A percentile compares a stretch with the other conserved stretches of the same genome.
phyloP scores from a whole-genome alignment of 2,888 invertebrate genomes.

The Microctonus hyperodae region DNA sequence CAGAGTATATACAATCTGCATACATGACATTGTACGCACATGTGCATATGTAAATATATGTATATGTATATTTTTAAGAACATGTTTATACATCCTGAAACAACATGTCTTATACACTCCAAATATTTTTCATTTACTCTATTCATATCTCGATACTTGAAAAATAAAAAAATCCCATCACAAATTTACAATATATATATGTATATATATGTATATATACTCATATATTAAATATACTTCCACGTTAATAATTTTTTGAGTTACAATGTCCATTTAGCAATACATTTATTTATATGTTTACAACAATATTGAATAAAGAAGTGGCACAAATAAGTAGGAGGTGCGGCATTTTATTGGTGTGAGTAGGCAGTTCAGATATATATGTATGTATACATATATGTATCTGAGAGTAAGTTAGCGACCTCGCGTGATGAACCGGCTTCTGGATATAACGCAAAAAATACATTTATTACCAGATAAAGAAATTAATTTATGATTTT shows the following conservation, averaged over 20 bases:
- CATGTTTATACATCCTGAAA: neutral
- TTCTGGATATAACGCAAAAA: conserved; percentile 16
- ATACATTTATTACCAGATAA: conserved; percentile 11
- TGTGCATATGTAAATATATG: neutral
- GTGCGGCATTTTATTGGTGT: conserved; percentile 13
- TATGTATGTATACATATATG: too few relatives aligned
- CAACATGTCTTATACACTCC: neutral
- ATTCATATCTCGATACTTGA: neutral
- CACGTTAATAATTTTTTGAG: too few relatives aligned
- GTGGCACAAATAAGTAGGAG: conserved; percentile 6
- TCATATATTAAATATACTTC: too few relatives aligned
- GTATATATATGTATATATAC: too few relatives aligned
- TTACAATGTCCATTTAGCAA: too few relatives aligned
- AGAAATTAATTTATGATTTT: neutral
- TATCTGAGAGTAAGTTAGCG: neutral
- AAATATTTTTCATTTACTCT: neutral
- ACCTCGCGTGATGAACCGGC: conserved; percentile 20
- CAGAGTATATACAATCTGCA: too few relatives aligned
- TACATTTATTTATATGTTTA: neutral
- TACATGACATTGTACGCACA: too few relatives aligned
- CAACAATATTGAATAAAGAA: neutral
- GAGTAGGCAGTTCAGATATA: conserved; percentile 11
- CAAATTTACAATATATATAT: too few relatives aligned
- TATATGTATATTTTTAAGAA: neutral
- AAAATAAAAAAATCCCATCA: neutral